Evolutionary conservation across 2,888 invertebrate species (phyloP).

Genomic region (Pammene aurita): DNA sequence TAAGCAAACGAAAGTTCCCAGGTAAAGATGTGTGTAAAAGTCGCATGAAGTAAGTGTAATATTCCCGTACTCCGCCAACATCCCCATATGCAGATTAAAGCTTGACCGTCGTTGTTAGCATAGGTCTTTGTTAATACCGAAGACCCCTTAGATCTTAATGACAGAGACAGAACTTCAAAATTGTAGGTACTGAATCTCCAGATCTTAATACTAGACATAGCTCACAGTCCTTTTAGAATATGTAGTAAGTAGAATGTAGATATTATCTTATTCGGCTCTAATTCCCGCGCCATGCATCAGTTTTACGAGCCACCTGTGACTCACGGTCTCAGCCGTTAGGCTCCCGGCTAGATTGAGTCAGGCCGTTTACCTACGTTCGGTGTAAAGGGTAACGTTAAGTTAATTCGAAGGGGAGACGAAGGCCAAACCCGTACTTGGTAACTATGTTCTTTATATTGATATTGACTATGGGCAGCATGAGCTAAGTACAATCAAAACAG

Average conservation of each 20-base stretch:
- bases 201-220: background rate
- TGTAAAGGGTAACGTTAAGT: constrained; percentile 16
- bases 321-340: constrained; percentile 15
- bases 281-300: constrained; percentile 28
- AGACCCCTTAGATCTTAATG: no score
- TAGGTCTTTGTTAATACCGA: no score
- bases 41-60: no score
- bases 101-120: no score
- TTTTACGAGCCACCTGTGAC: constrained; percentile 34
- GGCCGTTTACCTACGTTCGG: constrained; percentile 7
- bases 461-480: background rate
- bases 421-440: constrained; percentile 9
- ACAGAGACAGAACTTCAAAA: no score
- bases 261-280: constrained; percentile 22
- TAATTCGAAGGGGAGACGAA: constrained; percentile 38
- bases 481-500: no score
- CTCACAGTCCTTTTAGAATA: background rate
- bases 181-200: background rate
- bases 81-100: no score
- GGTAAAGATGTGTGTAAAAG: no score
- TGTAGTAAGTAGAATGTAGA: constrained; percentile 5
- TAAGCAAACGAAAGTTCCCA: no score
- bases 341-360: constrained; percentile 12
- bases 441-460: background rate
- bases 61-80: no score